Evolutionary conservation across 1,140 invertebrate species (phyloP).

Genomic region (Zaprionus lachaisei): DNA sequence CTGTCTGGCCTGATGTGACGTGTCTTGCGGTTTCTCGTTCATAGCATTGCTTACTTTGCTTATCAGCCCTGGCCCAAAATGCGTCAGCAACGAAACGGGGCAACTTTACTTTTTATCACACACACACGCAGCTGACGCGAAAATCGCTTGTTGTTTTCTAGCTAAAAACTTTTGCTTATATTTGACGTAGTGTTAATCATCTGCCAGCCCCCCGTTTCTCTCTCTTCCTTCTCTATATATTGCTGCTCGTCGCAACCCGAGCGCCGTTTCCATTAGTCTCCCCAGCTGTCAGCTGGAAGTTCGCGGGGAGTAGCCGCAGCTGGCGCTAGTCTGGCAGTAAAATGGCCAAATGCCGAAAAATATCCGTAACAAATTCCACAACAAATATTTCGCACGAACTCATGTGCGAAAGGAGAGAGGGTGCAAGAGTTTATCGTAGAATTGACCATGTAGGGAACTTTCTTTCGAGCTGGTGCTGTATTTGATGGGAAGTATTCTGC

Average conservation of each 20-base stretch:
- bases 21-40: conserved; percentile 16
- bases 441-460: background rate
- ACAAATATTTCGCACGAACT: conserved; percentile 22
- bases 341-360: conserved; percentile 7
- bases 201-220: conserved; percentile 19
- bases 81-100: conserved; percentile 37
- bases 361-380: conserved; percentile 28
- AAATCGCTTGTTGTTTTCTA: conserved; percentile 1
- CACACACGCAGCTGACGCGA: background rate
- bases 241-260: conserved; percentile 16
- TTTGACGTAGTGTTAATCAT: conserved; percentile 45
- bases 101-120: conserved; percentile 43
- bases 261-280: conserved; percentile 19
- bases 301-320: conserved; percentile 13
- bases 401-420: conserved; percentile 18
- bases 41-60: conserved; percentile 29
- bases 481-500: too few relatives aligned
- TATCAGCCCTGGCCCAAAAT: conserved; percentile 44
- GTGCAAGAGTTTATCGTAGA: background rate
- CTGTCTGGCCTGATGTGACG: background rate
- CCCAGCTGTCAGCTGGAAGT: conserved; percentile 35
- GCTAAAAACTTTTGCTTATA: background rate
- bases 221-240: background rate
- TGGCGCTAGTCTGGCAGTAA: conserved; percentile 34
- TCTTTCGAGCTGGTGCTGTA: background rate